Base-by-base conservation (phyloP, 2,797 vertebrate genomes). In the Falco peregrinus region DNA sequence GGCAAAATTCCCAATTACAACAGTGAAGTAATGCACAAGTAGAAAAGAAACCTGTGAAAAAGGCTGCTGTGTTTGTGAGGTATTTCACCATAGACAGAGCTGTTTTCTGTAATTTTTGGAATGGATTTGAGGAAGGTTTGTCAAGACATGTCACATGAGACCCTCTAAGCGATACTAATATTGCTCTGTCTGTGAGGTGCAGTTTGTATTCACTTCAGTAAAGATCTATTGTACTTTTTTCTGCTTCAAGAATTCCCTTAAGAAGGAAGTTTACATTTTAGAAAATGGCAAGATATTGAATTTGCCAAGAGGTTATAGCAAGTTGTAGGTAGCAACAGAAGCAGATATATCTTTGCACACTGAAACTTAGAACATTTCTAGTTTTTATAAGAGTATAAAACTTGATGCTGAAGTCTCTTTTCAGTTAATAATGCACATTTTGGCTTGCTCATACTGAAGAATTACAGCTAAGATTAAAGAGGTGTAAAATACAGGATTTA, bases 361-460 rank as follows among this genome's bases (percentile, higher is more conserved):
- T 61, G 78, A 84, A 47, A 75, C 82, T 70, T 94, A 71, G 29
- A 76, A 86, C 71, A 67, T 35, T 93, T 95, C 75, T 93, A 90
- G 48, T 81, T 97, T 96, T 95, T 96, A 88, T 88, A 86, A 74
- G 68, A 93, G 39, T 86, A 86, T 92, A 91, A 91, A 95, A 79
- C 60, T 92, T 93, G 85, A 76, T 80, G 92, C 83, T 82, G 85
- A 93, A 95, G 90, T 61, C 35, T 92, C 63, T 89, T 91, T 95
- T 94, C 57, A 79, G 61, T 53, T 85, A 87, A 83, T 92, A 93
- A 92, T 73, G 48, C n/a, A 43, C 28, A 21, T 67, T 65, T 69
- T 67, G 56, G 43, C 21, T 48, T 63, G 5, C 56, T 78, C n/a
- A 54, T 90, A 79, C 39, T 70, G 20, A 69, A 94, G 43, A 89